Evolutionary conservation across 2,888 invertebrate species (phyloP), one percentile per base, ranked within the genome.

Genomic region (Phengaris alcon): DNA sequence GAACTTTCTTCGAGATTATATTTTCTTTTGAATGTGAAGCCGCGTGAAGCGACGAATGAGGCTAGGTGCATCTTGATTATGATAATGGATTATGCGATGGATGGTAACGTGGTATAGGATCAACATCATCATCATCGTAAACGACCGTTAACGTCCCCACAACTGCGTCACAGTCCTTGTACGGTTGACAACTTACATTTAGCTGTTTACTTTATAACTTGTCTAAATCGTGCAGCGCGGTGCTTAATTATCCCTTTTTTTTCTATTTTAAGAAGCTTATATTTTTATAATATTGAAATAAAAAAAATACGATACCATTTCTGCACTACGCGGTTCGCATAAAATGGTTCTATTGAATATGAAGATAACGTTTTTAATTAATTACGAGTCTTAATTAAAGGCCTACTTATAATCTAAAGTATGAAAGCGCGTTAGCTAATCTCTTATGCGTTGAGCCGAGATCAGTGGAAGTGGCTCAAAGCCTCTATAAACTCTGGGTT

Each of bases 331-430:
- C 51, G 44, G 15, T 51, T 48, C 12, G 12, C 44, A 35, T 64
- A 2, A 70, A 51, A 22, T 15, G 22, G 12, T 52, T 15, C 10
- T 51, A 22, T 51, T 70, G 51, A 51, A 70, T 70, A 51, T 15
- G 10, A 70, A 69, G 69, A 70, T 70, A 70, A 48, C 51, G 51
- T 70, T 70, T 70, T 70, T 70, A 70, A 70, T 51, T 70, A 70
- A 51, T 51, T 51, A 12, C 12, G 70, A 51, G 70, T 51, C 48
- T 70, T 70, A 70, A 15, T 70, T 70, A 51, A 70, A 70, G 70
- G 6, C 51, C 48, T 70, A 15, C 70, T 70, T 52, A 15, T 51
- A 70, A 51, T 70, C 10, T 51, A 48, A 70, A 69, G 69, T 69
- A 51, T 9, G 8, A 9, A 64, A 15, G 51, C 22, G 70, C 51